These are phyloP conservation scores for Palythoa heliodiscus DNA, from an alignment of 92 coral and sea anemone species.

Conservation along the genomic window DNA sequence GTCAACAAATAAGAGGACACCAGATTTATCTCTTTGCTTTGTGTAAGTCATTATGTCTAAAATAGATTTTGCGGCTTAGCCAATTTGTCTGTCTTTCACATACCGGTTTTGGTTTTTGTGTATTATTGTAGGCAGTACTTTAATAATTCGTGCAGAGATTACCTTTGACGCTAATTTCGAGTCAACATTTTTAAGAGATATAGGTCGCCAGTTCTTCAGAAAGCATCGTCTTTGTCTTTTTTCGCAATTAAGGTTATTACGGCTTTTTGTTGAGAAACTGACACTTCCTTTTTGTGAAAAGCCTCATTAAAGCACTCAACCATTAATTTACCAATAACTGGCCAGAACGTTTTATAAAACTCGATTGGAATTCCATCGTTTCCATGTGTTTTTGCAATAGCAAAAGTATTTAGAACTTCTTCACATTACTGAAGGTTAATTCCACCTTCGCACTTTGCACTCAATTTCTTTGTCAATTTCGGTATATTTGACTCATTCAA, in stretches of 20 bases:
- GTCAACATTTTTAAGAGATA: conserved; percentile 7
- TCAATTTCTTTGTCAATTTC: conserved; percentile 4
- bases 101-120: conserved; percentile 24
- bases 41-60: conserved; percentile 45
- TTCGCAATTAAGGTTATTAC: conserved; percentile 26
- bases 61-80: conserved; percentile 38
- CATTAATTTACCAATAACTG: conserved; percentile 7
- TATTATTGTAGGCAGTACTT: conserved; percentile 9
- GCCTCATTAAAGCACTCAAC: conserved; percentile 18
- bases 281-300: conserved; percentile 32
- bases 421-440: conserved; percentile 10
- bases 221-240: conserved; percentile 35
- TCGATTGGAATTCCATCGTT: conserved; percentile 31
- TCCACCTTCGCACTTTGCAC: conserved; percentile 28
- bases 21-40: conserved; percentile 9
- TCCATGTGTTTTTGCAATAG: conserved; percentile 11
- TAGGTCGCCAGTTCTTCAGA: conserved; percentile 38
- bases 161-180: conserved; percentile 35
- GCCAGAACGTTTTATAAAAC: conserved; percentile 33
- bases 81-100: conserved; percentile 4
- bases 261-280: conserved; percentile 33
- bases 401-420: conserved; percentile 19
- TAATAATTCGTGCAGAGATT: conserved; percentile 8
- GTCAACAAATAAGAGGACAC: conserved; percentile 17
- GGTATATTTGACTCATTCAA: conserved; percentile 23